A percentile compares a stretch with the other conserved stretches of the same genome.
Evolutionary conservation across 2,888 invertebrate species (phyloP).

Genomic region (Aromia moschata): DNA sequence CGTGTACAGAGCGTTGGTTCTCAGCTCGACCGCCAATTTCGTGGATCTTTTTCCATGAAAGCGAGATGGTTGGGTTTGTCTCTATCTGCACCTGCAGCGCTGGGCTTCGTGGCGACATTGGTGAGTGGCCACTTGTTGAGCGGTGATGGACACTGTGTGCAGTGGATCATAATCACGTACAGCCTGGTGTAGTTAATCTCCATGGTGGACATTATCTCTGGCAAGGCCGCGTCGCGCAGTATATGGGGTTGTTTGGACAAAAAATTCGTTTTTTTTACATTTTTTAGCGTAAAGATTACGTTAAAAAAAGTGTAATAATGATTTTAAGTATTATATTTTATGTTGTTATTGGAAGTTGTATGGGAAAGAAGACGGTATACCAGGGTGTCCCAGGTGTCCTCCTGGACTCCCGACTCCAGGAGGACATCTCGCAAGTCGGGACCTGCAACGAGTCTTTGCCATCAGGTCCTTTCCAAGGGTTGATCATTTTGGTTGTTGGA

Average conservation of each 20-base stretch:
- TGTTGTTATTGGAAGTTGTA: too few species aligned
- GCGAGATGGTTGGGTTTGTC: neutral
- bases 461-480: conserved; percentile 79
- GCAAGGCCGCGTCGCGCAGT: conserved; percentile 77
- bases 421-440: too few species aligned
- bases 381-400: conserved; percentile 69
- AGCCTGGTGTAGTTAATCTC: conserved; percentile 78
- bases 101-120: conserved; percentile 50
- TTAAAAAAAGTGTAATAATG: too few species aligned
- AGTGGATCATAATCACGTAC: conserved; percentile 71
- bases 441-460: conserved; percentile 81
- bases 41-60: conserved; percentile 6
- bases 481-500: conserved; percentile 80
- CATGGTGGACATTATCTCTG: conserved; percentile 75
- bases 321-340: too few species aligned
- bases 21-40: conserved; percentile 21
- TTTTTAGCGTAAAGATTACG: too few species aligned
- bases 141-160: too few species aligned
- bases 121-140: conserved; percentile 59
- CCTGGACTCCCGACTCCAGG: conserved; percentile 83
- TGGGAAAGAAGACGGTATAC: too few species aligned
- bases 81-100: conserved; percentile 1
- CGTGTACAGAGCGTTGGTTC: conserved; percentile 22
- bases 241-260: conserved; percentile 82
- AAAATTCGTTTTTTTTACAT: conserved; percentile 3